A percentile compares a stretch with the other conserved stretches of the same genome.
Conservation (phyloP, 2,888 invertebrate genomes). For the Caenorhabditis zanzibari region DNA sequence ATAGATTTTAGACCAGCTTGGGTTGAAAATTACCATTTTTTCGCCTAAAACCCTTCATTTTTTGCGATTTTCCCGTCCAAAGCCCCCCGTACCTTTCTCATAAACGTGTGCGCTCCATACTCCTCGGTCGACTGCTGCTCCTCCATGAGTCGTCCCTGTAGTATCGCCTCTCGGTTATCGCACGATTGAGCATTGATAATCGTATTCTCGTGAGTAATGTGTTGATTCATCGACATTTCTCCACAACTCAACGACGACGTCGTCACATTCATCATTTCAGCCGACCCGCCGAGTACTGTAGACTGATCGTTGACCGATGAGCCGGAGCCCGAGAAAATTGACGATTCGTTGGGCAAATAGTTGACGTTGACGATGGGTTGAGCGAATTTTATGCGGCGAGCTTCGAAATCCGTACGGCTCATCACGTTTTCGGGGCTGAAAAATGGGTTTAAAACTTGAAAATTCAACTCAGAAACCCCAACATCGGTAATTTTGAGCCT, state of each 20-base stretch:
- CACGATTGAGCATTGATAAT: constrained; percentile 61
- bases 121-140: constrained; percentile 47
- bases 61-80: not conserved
- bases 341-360: constrained; percentile 63
- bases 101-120: constrained; percentile 71
- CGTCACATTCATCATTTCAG: constrained; percentile 63
- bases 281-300: constrained; percentile 62
- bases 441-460: not conserved
- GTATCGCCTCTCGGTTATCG: constrained; percentile 64
- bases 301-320: constrained; percentile 56
- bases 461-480: not conserved
- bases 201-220: constrained; percentile 61
- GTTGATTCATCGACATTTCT: constrained; percentile 58
- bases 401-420: constrained; percentile 45
- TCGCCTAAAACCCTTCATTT: too few species aligned
- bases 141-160: constrained; percentile 30
- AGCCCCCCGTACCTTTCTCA: constrained; percentile 61
- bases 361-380: constrained; percentile 67
- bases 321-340: constrained; percentile 45
- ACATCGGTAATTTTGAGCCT: too few species aligned
- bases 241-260: constrained; percentile 56
- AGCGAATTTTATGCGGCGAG: constrained; percentile 67
- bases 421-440: constrained; percentile 27
- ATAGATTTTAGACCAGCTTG: too few species aligned
- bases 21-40: too few species aligned